Evolutionary conservation across 1,140 invertebrate species (phyloP).

Genomic region (Galleria mellonella): DNA sequence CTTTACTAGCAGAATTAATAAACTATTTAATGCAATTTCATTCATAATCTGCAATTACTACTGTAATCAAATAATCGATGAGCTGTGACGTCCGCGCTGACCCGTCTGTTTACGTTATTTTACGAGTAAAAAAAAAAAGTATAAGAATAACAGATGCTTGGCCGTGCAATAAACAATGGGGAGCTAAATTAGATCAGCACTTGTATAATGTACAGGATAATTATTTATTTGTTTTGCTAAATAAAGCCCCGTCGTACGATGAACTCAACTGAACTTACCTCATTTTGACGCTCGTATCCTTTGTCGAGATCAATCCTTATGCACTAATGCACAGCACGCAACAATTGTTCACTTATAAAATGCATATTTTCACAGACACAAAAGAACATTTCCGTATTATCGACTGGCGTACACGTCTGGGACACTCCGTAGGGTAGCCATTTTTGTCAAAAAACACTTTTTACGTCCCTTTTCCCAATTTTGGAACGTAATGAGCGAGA

Average conservation of each 20-base stretch:
- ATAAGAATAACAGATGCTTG: constrained; percentile 33
- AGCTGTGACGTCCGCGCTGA: constrained; percentile 29
- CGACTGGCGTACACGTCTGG: constrained; percentile 42
- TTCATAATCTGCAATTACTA: constrained; percentile 51
- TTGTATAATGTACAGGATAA: constrained; percentile 27
- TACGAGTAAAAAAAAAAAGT: constrained; percentile 30
- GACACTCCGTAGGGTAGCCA: constrained; percentile 50
- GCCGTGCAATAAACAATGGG: constrained; percentile 36
- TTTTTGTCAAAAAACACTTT: constrained; percentile 65
- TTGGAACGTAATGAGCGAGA: constrained; percentile 46
- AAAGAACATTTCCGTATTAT: constrained; percentile 53
- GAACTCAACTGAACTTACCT: constrained; percentile 60
- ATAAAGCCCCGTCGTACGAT: constrained; percentile 51
- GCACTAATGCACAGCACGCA: constrained; percentile 67
- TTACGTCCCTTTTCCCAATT: constrained; percentile 46
- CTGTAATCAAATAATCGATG: constrained; percentile 55
- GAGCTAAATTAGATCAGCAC: constrained; percentile 49
- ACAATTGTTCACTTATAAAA: constrained; percentile 71
- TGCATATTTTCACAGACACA: constrained; percentile 67
- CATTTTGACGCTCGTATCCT: constrained; percentile 65
- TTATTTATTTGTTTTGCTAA: constrained; percentile 67
- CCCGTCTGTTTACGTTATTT: constrained; percentile 54
- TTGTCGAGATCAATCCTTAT: constrained; percentile 67
- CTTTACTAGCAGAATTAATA: constrained; percentile 6
- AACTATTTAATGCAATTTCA: constrained; percentile 30